Conservation (phyloP, 2,888 invertebrate species). For the Sturmia bella region DNA sequence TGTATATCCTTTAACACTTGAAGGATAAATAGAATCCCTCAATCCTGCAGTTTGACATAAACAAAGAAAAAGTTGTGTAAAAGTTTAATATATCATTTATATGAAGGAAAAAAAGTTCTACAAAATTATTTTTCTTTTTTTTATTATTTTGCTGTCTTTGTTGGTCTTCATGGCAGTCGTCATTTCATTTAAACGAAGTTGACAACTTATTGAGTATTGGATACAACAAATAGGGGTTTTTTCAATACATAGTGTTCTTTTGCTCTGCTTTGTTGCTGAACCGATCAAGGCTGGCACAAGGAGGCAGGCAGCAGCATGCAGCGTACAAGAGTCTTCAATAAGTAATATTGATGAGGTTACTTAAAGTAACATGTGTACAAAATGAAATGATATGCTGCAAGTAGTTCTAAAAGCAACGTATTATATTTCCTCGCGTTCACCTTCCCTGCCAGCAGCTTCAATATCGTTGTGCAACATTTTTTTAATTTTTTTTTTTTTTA, state of each 20-base stretch:
- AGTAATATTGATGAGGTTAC: slow-evolving; percentile 48
- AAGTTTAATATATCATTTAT: slow-evolving; percentile 33
- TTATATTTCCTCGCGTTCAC: slow-evolving; percentile 16
- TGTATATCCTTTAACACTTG: not conserved
- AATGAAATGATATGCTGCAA: slow-evolving; percentile 40
- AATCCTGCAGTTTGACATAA: not conserved
- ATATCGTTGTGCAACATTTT: not conserved
- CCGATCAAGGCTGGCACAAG: not conserved
- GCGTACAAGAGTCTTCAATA: not conserved
- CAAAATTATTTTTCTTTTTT: not conserved
- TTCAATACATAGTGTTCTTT: slow-evolving; percentile 22
- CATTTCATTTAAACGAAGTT: slow-evolving; percentile 29
- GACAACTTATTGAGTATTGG: slow-evolving; percentile 49
- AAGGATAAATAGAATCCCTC: slow-evolving; percentile 1
- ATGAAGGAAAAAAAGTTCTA: not conserved
- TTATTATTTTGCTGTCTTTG: slow-evolving; percentile 11
- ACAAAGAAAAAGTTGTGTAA: not conserved
- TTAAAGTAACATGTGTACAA: slow-evolving; percentile 54
- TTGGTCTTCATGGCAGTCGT: not conserved
- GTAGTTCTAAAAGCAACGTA: slow-evolving; percentile 37
- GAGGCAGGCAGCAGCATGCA: not conserved
- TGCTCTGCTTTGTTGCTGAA: not conserved
- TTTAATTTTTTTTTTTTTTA: slow-evolving; percentile 9
- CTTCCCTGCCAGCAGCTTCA: slow-evolving; percentile 2
- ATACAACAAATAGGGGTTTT: slow-evolving; percentile 10